These are phyloP conservation scores for Madoqua kirkii DNA, from an alignment of 2,113 vertebrate species.

Conservation along the genomic window DNA sequence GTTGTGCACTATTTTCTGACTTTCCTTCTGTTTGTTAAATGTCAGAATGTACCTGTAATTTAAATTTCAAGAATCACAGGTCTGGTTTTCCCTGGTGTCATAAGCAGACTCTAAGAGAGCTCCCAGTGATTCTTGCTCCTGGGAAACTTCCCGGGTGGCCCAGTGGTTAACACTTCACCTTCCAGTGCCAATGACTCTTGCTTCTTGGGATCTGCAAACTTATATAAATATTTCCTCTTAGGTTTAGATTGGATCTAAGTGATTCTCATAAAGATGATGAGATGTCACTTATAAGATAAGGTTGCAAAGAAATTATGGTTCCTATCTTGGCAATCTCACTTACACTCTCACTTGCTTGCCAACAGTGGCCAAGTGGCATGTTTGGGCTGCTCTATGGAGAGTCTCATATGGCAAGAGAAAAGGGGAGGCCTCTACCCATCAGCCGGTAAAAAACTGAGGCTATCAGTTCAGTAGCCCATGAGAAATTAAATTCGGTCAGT, in stretches of 20 bases:
- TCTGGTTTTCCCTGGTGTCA: neutral
- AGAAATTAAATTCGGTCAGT: neutral
- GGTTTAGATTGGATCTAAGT: neutral
- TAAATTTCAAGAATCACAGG: neutral
- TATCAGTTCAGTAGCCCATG: neutral
- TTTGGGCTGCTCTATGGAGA: neutral
- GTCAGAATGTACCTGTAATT: neutral
- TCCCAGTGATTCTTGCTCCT: neutral
- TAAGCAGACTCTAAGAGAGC: neutral
- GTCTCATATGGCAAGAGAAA: neutral
- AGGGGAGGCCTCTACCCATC: neutral
- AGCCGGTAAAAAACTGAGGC: neutral
- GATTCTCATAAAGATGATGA: neutral
- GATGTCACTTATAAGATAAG: neutral
- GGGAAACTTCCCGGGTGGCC: neutral
- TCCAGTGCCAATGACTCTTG: neutral
- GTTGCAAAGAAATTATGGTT: neutral
- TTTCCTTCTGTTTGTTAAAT: neutral
- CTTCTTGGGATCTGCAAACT: neutral
- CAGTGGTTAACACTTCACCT: neutral
- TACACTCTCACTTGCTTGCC: neutral
- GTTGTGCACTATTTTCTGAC: neutral
- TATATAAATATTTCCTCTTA: neutral
- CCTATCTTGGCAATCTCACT: neutral
- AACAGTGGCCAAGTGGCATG: neutral